Evolutionary conservation across 1,140 invertebrate genomes (phyloP), one percentile per base, ranked within the genome.

Genomic region (Caenorhabditis remanei): DNA sequence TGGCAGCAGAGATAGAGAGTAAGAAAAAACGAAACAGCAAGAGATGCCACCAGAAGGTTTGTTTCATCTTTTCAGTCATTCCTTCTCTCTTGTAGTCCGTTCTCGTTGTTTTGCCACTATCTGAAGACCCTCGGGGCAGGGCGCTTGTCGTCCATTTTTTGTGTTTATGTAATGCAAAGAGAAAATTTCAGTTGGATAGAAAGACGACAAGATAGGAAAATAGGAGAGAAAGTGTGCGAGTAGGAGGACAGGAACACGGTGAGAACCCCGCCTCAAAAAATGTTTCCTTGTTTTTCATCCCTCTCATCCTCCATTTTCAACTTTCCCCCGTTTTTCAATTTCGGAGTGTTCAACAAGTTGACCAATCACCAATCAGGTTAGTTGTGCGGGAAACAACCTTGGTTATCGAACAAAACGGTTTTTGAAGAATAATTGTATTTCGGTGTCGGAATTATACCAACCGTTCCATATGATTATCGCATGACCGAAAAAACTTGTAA

Each of bases 261-360:
- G 71, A 50, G 46, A 79, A 79, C 71, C 71, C 71, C 71, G 71
- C 71, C 71, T 79, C 71, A 50, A 79, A 24, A 32, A 50, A 79
- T 79, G 65, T 79, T 79, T 79, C 71, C 71, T 79, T 79, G 71
- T 79, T 79, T 79, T 79, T 79, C 46, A 79, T 79, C 71, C 32
- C 71, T 79, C 71, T 79, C 71, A 50, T 79, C 53, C 53, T 50
- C 21, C 46, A 50, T 50, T 79, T 19, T 14, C 21, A 41, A 48
- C 43, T 46, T 46, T 46, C 14, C 65, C 65, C 2, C 4, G 8
- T 58, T 58, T 63, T 63, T 63, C 61, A 40, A 40, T 32, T 24
- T 32, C 24, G 11, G 50, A 53, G 50, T 53, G 50, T 53, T 53
- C 50, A 32, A 32, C 32, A 53, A 16, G 50, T 11, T 53, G 50